A percentile compares a stretch with the other conserved stretches of the same genome.
Conservation (phyloP, 2,797 vertebrate species). For the Lophura swinhoii region DNA sequence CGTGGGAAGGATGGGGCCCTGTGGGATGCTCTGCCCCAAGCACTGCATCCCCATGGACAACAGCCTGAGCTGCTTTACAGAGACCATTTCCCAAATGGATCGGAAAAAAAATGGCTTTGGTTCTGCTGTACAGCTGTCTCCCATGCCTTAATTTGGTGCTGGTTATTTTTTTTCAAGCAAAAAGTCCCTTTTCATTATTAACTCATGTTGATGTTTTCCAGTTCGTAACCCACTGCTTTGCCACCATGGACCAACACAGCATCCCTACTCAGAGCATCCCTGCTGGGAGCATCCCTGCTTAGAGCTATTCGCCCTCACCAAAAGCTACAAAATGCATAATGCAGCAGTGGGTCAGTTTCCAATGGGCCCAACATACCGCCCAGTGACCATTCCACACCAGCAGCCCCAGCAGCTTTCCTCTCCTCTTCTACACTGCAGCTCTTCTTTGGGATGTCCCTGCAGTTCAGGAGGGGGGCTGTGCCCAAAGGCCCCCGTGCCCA, state of each 20-base stretch:
- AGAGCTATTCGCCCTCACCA: neutral
- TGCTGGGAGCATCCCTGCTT: neutral
- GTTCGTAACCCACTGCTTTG: neutral
- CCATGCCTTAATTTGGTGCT: neutral
- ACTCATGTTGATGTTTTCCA: neutral
- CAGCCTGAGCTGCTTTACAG: rapidly evolving
- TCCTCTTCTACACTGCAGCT: neutral
- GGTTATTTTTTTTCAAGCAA: neutral
- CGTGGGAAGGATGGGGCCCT: neutral
- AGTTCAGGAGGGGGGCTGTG: neutral
- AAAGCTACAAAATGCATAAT: neutral
- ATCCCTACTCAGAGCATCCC: neutral
- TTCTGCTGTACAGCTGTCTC: neutral
- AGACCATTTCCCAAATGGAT: neutral
- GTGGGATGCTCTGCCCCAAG: neutral
- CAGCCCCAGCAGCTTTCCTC: neutral
- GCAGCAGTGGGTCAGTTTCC: neutral
- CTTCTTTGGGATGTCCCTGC: neutral
- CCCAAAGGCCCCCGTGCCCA: neutral
- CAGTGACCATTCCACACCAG: rapidly evolving
- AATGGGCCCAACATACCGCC: neutral
- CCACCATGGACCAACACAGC: rapidly evolving
- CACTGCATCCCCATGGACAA: neutral
- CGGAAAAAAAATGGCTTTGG: neutral
- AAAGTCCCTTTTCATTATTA: neutral